Evolutionary conservation across 1,140 invertebrate species (phyloP).

Genomic region (Eupeodes corollae): DNA sequence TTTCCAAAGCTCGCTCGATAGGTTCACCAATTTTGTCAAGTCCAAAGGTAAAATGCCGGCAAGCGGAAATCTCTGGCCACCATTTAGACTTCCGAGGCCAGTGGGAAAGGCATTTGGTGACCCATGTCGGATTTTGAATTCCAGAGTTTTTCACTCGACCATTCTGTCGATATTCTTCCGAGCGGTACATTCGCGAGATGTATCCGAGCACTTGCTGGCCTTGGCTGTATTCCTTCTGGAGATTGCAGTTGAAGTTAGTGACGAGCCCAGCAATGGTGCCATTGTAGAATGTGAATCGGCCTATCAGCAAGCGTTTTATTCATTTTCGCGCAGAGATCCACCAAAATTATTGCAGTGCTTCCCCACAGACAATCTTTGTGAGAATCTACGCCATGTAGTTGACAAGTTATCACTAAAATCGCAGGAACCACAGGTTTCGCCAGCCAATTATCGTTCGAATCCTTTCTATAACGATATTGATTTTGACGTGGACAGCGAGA

Average conservation of each 20-base stretch:
- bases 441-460: conserved; percentile 37
- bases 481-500: conserved; percentile 44
- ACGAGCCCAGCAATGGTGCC: conserved; percentile 37
- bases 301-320: conserved; percentile 12
- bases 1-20: conserved; percentile 87
- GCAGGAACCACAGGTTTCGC: conserved; percentile 43
- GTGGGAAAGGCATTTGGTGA: conserved; percentile 57
- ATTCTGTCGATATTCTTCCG: conserved; percentile 75
- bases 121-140: conserved; percentile 56
- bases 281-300: conserved; percentile 25
- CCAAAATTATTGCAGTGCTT: conserved; percentile 60
- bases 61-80: conserved; percentile 65
- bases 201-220: conserved; percentile 76
- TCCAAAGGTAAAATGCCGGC: conserved; percentile 54
- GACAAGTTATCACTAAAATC: conserved; percentile 48
- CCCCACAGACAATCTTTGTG: conserved; percentile 59
- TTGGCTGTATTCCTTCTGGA: conserved; percentile 78
- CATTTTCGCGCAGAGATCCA: conserved; percentile 32
- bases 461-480: conserved; percentile 44
- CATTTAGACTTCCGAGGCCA: conserved; percentile 59
- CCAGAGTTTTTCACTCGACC: conserved; percentile 74
- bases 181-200: conserved; percentile 59
- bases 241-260: conserved; percentile 60
- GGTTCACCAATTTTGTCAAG: conserved; percentile 65
- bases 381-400: conserved; percentile 67